Conservation (phyloP, 2,888 invertebrate genomes). For the Eustalomyia histrio region DNA sequence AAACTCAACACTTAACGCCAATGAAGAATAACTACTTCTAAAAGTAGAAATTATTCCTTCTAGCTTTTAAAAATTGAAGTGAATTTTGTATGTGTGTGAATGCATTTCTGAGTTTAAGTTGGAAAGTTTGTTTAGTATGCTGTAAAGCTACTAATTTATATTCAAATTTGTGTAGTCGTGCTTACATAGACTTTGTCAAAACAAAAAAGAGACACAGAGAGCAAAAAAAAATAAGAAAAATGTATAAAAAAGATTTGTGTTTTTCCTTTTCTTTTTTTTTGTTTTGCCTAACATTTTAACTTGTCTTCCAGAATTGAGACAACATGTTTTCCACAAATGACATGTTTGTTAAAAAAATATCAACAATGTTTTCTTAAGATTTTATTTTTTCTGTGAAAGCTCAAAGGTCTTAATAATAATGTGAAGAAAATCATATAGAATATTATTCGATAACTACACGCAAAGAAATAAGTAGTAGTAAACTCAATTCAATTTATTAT, state of each 20-base stretch:
- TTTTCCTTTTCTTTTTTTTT: conserved; percentile 10
- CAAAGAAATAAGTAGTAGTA: too few relatives aligned
- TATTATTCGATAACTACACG: too few relatives aligned
- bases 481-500: too few relatives aligned
- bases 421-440: too few relatives aligned
- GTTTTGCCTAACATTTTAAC: conserved; percentile 22
- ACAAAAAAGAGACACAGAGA: not conserved
- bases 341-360: conserved; percentile 26
- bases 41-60: not conserved
- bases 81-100: not conserved
- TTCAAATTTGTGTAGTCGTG: conserved; percentile 64
- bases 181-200: conserved; percentile 38
- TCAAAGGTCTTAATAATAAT: conserved; percentile 12
- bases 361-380: not conserved
- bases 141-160: conserved; percentile 63
- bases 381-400: not conserved
- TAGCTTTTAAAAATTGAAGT: not conserved
- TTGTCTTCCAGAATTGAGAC: conserved; percentile 47
- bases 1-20: conserved; percentile 45
- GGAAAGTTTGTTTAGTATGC: conserved; percentile 54
- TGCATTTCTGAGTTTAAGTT: conserved; percentile 11
- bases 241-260: not conserved
- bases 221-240: conserved; percentile 8
- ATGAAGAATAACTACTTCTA: conserved; percentile 19
- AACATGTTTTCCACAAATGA: conserved; percentile 39